These are phyloP conservation scores for Scaptomyza tumidula DNA, from an alignment of 2,888 invertebrate species.

Conservation along the genomic window DNA sequence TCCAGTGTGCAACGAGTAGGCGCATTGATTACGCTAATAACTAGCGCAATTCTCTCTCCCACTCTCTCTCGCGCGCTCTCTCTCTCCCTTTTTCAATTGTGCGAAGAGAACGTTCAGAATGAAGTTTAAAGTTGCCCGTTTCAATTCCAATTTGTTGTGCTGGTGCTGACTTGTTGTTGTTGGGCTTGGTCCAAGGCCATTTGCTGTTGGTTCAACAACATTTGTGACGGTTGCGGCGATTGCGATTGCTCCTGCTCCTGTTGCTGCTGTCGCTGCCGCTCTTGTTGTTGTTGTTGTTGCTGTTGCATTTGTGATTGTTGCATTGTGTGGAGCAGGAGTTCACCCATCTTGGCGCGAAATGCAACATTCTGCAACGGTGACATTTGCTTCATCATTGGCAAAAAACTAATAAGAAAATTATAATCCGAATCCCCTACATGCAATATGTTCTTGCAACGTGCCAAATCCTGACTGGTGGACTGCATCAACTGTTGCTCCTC, in stretches of 20 bases:
- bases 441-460: conserved; percentile 67
- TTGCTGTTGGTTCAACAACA: conserved; percentile 75
- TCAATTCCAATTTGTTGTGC: conserved; percentile 69
- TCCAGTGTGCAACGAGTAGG: conserved; percentile 48
- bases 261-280: no score
- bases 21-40: conserved; percentile 46
- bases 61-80: background rate
- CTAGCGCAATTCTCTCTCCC: conserved; percentile 15
- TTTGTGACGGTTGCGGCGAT: conserved; percentile 58
- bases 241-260: conserved; percentile 32
- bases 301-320: conserved; percentile 53
- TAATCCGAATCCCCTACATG: conserved; percentile 81
- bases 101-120: conserved; percentile 14
- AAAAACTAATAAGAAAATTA: conserved; percentile 79
- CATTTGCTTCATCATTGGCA: conserved; percentile 82
- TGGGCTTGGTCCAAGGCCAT: conserved; percentile 77
- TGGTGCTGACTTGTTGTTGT: conserved; percentile 59
- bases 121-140: conserved; percentile 16
- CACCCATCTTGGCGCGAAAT: conserved; percentile 80
- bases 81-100: background rate
- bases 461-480: conserved; percentile 77
- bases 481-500: conserved; percentile 80
- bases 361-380: conserved; percentile 73
- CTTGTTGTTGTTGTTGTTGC: conserved; percentile 28
- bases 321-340: conserved; percentile 74